These are phyloP conservation scores for Caenorhabditis zanzibari DNA, from an alignment of 2,888 invertebrate genomes.

Conservation along the genomic window DNA sequence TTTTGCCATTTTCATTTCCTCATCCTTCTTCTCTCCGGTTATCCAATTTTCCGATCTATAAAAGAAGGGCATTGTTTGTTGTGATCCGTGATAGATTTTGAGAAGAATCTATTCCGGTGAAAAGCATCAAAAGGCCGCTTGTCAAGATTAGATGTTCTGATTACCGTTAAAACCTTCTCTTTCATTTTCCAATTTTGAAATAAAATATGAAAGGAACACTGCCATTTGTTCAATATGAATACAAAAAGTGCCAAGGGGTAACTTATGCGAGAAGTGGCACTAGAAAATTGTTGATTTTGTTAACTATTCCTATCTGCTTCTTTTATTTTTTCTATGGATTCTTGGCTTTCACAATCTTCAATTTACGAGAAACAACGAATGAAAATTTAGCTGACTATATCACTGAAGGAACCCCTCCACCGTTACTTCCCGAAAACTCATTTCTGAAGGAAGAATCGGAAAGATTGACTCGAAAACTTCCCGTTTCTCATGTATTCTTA, in stretches of 20 bases:
- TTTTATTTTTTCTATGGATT: neutral
- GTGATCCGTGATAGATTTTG: constrained; percentile 17
- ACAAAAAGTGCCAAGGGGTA: neutral
- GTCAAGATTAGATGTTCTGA: neutral
- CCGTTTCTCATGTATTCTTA: constrained; percentile 37
- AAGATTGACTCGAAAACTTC: constrained; percentile 10
- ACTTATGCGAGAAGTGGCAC: neutral
- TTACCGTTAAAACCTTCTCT: neutral
- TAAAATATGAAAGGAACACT: neutral
- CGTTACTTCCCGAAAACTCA: neutral
- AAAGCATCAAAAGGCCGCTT: neutral
- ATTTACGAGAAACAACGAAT: neutral
- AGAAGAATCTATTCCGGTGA: neutral
- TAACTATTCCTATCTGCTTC: neutral
- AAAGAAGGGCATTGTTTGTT: constrained; percentile 12
- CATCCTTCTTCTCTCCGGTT: neutral
- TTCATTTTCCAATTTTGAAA: neutral
- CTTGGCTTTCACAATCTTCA: neutral
- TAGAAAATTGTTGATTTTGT: neutral
- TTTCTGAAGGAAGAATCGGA: neutral
- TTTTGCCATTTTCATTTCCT: neutral
- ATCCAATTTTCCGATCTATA: constrained; percentile 3
- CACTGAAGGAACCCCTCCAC: neutral
- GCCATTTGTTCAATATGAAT: neutral
- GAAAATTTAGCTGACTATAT: neutral